A percentile compares a stretch with the other conserved stretches of the same genome.
Conservation (phyloP, 2,888 invertebrate species). For the Dinocampus coccinellae region DNA sequence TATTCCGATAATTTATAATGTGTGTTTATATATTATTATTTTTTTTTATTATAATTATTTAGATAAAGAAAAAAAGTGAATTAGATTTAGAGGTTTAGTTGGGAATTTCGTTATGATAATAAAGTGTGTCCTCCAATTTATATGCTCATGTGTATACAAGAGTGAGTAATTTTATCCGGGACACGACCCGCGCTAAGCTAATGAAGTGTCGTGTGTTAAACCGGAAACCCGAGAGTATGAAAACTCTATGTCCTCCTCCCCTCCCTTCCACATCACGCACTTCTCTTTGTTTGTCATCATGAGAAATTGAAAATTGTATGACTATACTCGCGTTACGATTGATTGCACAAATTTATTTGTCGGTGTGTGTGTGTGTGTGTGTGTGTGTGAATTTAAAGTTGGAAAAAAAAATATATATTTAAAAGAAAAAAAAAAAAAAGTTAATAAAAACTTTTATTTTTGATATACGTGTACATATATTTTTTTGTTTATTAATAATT, state of each 20-base stretch:
- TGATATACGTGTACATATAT: too few relatives aligned
- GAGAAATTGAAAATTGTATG: background rate
- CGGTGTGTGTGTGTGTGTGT: background rate
- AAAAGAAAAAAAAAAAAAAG: too few relatives aligned
- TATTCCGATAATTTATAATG: too few relatives aligned
- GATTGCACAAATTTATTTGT: slow-evolving; percentile 7
- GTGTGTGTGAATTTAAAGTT: too few relatives aligned
- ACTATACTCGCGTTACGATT: background rate
- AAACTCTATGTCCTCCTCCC: slow-evolving; percentile 25
- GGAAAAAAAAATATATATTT: too few relatives aligned
- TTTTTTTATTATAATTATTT: too few relatives aligned
- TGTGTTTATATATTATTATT: too few relatives aligned
- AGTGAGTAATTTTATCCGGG: slow-evolving; percentile 29
- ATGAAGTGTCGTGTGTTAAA: slow-evolving; percentile 65
- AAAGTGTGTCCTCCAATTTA: background rate
- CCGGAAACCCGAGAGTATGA: slow-evolving; percentile 55
- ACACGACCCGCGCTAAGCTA: slow-evolving; percentile 53
- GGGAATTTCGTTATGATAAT: background rate
- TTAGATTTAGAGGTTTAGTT: background rate
- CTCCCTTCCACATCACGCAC: slow-evolving; percentile 1
- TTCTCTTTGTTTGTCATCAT: slow-evolving; percentile 1
- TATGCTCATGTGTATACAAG: slow-evolving; percentile 10
- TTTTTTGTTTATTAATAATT: too few relatives aligned
- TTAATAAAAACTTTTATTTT: too few relatives aligned
- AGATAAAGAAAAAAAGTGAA: background rate